A percentile compares a stretch with the other conserved stretches of the same genome.
These are phyloP conservation scores for Chelonia mydas DNA, from an alignment of 2,797 vertebrate species.

Conservation along the genomic window DNA sequence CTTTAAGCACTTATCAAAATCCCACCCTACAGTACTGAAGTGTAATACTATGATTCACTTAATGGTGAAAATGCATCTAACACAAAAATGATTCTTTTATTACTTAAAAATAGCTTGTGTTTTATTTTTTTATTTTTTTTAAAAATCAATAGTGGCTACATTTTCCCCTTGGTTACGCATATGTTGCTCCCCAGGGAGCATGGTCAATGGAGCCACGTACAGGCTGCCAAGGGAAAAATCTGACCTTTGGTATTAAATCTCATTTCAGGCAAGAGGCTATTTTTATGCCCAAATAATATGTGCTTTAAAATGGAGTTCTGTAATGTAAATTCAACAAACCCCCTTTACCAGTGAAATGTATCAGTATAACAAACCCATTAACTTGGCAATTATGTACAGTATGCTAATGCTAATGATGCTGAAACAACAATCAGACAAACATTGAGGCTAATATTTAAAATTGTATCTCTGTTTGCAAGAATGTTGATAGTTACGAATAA, in stretches of 20 bases:
- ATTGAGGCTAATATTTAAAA: not conserved
- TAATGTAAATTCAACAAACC: not conserved
- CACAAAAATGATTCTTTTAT: not conserved
- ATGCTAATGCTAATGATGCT: not conserved
- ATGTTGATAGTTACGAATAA: not conserved
- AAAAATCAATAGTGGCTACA: not conserved
- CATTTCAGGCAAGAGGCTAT: not conserved
- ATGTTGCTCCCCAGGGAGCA: not conserved
- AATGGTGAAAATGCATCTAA: not conserved
- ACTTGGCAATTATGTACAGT: not conserved
- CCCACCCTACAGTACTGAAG: not conserved
- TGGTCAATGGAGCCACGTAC: rapidly evolving
- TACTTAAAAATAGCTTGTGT: not conserved
- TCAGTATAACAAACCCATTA: not conserved
- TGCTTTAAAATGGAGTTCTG: not conserved
- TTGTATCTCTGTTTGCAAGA: not conserved
- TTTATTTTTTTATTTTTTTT: not conserved
- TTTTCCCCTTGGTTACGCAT: not conserved
- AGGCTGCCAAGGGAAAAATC: slow-evolving; percentile 22
- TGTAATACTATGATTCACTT: not conserved
- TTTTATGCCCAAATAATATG: not conserved
- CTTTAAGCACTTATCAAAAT: not conserved
- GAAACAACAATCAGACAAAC: not conserved
- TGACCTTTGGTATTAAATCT: not conserved
- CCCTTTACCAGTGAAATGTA: not conserved